phyloP scores from a whole-genome alignment of 2,888 invertebrate species.

The Syritta pipiens region DNA sequence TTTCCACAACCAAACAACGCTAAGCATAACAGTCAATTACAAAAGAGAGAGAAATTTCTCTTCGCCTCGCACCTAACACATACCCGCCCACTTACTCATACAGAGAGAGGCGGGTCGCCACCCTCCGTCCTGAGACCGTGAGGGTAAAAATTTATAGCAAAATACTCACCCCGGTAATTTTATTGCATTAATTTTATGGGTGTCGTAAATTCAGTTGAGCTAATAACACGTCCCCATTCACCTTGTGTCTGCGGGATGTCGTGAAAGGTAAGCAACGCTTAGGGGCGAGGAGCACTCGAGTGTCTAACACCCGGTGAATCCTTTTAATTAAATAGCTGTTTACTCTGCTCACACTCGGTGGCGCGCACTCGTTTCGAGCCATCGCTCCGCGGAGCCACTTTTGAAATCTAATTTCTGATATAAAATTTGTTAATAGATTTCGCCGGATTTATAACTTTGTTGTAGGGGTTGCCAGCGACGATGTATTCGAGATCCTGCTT shows the following conservation, averaged over 20 bases:
- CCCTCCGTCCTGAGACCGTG: too few species aligned
- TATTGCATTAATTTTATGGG: conserved; percentile 67
- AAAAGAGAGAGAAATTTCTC: too few species aligned
- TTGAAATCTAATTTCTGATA: conserved; percentile 65
- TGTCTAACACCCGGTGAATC: conserved; percentile 57
- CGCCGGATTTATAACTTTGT: conserved; percentile 62
- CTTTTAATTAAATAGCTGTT: conserved; percentile 69
- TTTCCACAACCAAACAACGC: too few species aligned
- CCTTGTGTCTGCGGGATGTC: conserved; percentile 53
- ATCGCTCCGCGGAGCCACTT: conserved; percentile 48
- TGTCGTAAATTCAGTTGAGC: conserved; percentile 68
- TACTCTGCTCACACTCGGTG: conserved; percentile 53
- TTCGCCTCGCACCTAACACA: too few species aligned
- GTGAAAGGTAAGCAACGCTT: conserved; percentile 50
- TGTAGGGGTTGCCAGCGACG: conserved; percentile 8
- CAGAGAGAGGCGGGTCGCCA: too few species aligned
- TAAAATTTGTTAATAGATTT: conserved; percentile 69
- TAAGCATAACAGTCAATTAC: too few species aligned
- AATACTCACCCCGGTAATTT: conserved; percentile 53
- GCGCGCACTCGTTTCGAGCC: conserved; percentile 2
- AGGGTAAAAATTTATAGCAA: conserved; percentile 48
- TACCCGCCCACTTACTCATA: too few species aligned
- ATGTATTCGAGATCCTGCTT: too few species aligned
- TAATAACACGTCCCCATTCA: conserved; percentile 65
- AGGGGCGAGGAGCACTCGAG: conserved; percentile 35